Evolutionary conservation across 35 echinoderm and acorn worm species (phyloP), one percentile per base, ranked within the genome.

Genomic region (Chiridota heheva): DNA sequence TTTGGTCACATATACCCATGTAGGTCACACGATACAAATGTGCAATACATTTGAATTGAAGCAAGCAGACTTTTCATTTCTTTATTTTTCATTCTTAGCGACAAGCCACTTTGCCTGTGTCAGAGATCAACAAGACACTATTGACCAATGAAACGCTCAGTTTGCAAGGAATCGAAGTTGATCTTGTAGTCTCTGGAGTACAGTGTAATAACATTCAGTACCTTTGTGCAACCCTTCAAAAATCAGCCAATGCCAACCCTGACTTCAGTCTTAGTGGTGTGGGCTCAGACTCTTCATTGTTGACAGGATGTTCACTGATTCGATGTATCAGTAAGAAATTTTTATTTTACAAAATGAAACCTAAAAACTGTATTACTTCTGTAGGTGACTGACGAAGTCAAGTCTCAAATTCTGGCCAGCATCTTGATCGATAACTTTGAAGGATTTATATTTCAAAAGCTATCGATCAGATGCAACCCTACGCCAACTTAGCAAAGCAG

Each of bases 191-290:
- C 36, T 44, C 13, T 3, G 66, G 64, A 17, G 17, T 28, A 0
- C 18, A 34, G 40, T 92, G 90, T 49, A 29, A 15, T 12, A 68
- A 92, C 15, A 64, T 92, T 15, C 10, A 26, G 16, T 82, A 82
- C 44, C 58, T 92, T n/a, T 92, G 83, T 40, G 77, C 68, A 18
- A 81, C 67, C 5, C 25, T 92, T 15, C 35, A 77, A 5, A 43
- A 87, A 63, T 44, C 31, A 18, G 37, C 32, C 1, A 56, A 36
- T 37, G 76, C 83, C 37, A 55, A 67, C 22, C 90, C 90, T 30
- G 75, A 73, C 60, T 92, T 86, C 69, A 75, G 25, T 26, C 42
- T 92, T 44, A 22, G 33, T 20, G 49, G 63, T 30, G 6, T 15
- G 4, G 34, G 29, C 13, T 4, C 15, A 34, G 51, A 29, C 2